phyloP scores from a whole-genome alignment of 2,113 vertebrate species.

The Brachyistius frenatus region DNA sequence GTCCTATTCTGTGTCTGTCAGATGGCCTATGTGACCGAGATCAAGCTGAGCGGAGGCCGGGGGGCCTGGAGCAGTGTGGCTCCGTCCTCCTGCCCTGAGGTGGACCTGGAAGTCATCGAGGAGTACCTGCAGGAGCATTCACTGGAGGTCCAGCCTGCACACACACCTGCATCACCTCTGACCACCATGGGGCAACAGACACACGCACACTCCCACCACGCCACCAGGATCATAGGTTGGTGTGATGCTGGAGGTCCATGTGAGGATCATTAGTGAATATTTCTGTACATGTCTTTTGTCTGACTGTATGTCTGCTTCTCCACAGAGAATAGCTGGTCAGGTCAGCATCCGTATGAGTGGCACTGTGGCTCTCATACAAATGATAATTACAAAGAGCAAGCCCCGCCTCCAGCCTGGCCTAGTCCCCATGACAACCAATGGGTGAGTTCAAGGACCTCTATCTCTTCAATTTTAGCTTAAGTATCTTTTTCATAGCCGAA shows the following conservation, averaged over 20 bases:
- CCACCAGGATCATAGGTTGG: constrained; percentile 77
- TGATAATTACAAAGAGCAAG: constrained; percentile 67
- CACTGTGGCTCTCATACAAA: constrained; percentile 60
- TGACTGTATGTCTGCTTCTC: constrained; percentile 1
- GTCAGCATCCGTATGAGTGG: constrained; percentile 82
- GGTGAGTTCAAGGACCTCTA: constrained; percentile 63
- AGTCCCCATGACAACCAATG: constrained; percentile 70
- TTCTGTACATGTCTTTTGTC: background rate
- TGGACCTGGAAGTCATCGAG: constrained; percentile 86
- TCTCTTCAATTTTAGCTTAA: background rate
- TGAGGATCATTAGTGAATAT: background rate
- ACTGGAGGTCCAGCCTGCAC: constrained; percentile 75
- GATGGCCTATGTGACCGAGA: constrained; percentile 75
- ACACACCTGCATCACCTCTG: constrained; percentile 37
- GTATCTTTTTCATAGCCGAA: background rate
- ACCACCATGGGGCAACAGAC: constrained; percentile 42
- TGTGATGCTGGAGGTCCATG: background rate
- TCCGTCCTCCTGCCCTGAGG: constrained; percentile 69
- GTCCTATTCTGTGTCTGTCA: constrained; percentile 41
- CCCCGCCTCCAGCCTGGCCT: constrained; percentile 57
- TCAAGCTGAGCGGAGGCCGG: constrained; percentile 58
- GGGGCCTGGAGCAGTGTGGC: constrained; percentile 61
- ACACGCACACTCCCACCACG: constrained; percentile 55
- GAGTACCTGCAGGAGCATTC: constrained; percentile 87
- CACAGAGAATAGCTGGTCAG: constrained; percentile 82